phyloP scores from a whole-genome alignment of 2,888 invertebrate genomes.

The Synergus umbraculus region DNA sequence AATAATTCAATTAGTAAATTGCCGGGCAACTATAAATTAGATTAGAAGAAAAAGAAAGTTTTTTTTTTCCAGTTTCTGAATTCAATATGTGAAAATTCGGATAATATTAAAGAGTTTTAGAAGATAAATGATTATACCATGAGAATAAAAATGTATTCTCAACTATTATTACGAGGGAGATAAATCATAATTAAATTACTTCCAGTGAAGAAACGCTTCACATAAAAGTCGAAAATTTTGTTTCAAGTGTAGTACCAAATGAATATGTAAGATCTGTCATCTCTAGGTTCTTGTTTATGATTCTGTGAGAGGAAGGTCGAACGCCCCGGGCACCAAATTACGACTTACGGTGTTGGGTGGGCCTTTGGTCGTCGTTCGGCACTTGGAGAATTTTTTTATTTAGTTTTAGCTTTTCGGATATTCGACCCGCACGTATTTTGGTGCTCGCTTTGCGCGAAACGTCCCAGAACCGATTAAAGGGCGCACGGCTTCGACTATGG shows the following conservation, averaged over 20 bases:
- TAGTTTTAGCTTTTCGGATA: conserved; percentile 13
- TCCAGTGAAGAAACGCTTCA: not conserved
- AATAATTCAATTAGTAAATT: not conserved
- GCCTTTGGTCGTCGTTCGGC: conserved; percentile 29
- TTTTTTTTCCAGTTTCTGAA: not conserved
- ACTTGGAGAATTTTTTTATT: conserved; percentile 31
- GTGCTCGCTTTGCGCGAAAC: conserved; percentile 44
- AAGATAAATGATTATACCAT: too few relatives aligned
- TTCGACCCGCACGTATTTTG: conserved; percentile 27
- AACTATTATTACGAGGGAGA: not conserved
- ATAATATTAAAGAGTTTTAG: too few relatives aligned
- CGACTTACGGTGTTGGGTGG: not conserved
- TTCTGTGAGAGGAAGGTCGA: conserved; percentile 19
- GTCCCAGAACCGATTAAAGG: conserved; percentile 62
- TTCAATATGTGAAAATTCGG: not conserved
- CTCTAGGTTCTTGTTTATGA: conserved; percentile 23
- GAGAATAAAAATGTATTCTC: not conserved
- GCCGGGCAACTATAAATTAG: not conserved
- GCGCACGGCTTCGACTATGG: conserved; percentile 53
- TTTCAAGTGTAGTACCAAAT: not conserved
- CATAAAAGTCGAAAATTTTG: not conserved
- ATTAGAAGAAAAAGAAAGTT: not conserved
- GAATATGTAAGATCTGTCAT: conserved; percentile 27
- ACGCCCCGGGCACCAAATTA: conserved; percentile 16
- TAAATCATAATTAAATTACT: conserved; percentile 6